phyloP scores from a whole-genome alignment of 2,888 invertebrate genomes.

The Junonia oenone region DNA sequence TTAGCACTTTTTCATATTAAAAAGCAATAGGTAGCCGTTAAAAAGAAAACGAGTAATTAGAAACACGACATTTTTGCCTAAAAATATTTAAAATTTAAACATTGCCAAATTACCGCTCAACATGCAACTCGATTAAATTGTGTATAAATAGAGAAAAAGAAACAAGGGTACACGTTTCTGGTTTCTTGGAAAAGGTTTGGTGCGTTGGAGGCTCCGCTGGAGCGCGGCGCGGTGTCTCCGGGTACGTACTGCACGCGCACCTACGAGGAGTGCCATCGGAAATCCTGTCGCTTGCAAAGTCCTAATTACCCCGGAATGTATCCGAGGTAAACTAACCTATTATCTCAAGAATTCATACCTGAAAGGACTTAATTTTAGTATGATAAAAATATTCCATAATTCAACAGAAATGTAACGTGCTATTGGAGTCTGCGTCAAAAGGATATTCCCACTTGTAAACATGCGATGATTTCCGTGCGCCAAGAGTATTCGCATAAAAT shows the following conservation, averaged over 20 bases:
- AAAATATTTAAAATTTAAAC: background rate
- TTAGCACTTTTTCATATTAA: conserved; percentile 37
- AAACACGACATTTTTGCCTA: too few species aligned
- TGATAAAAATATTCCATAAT: background rate
- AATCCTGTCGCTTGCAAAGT: conserved; percentile 91
- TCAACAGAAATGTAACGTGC: conserved; percentile 90
- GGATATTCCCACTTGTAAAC: conserved; percentile 92
- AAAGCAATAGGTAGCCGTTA: background rate
- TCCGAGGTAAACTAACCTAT: conserved; percentile 58
- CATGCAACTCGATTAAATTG: background rate
- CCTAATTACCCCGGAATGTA: conserved; percentile 95
- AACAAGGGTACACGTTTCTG: background rate
- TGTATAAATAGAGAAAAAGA: background rate
- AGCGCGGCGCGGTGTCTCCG: conserved; percentile 91
- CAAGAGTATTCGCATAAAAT: conserved; percentile 87
- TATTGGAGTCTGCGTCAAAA: conserved; percentile 92
- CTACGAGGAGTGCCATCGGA: conserved; percentile 91
- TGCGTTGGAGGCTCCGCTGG: conserved; percentile 85
- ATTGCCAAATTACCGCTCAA: background rate
- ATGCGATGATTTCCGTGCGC: conserved; percentile 92
- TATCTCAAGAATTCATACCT: background rate
- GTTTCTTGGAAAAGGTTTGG: conserved; percentile 79
- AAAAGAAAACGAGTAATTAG: too few species aligned
- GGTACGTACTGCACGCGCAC: conserved; percentile 91
- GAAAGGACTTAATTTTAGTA: too few species aligned